Base-by-base conservation (phyloP, 1,140 invertebrate species). In the Bombus superbus region DNA sequence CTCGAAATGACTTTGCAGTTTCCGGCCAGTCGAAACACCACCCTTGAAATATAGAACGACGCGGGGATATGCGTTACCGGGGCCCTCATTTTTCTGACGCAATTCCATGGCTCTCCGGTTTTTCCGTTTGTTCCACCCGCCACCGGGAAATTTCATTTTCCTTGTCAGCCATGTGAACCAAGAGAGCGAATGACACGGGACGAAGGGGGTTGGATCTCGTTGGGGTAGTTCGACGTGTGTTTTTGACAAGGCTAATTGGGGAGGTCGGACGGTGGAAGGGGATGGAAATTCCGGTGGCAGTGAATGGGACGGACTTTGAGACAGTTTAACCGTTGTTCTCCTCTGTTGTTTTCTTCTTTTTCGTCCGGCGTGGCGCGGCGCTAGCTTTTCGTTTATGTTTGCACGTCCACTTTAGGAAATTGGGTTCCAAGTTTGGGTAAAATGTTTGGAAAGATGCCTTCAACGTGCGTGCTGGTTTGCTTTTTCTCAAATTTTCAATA, bases 71-170 rank as follows among this genome's bases (percentile, higher is more conserved):
- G 25, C n/a, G 78, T 57, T 53, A 68, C 72, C 42, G 35, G 32
- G 59, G 44, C 28, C 10, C 76, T 85, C 53, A 80, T 80, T 85
- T 85, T 59, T 80, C 76, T 25, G 53, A 22, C 25, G 77, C 83
- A 62, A 80, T 72, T 85, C 83, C 77, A 3, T 44, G 32, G 77
- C 18, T 40, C 77, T 79, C 32, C 53, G 11, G 47, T 80, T 59
- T 18, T 66, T 35, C 68, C 64, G 82, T 71, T 84, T 69, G n/a
- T 59, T 35, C 40, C 25, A 4, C 5, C 32, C 53, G 53, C 64
- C 75, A n/a, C n/a, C 68, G 53, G 68, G 68, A 85, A 85, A 85
- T 85, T 80, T 80, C 66, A 80, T 85, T 85, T 80, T 80, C 76
- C 47, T 77, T 83, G 74, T 59, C 74, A 42, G 47, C 47, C n/a